phyloP scores from a whole-genome alignment of 2,888 invertebrate genomes.

The Smittia sp. region DNA sequence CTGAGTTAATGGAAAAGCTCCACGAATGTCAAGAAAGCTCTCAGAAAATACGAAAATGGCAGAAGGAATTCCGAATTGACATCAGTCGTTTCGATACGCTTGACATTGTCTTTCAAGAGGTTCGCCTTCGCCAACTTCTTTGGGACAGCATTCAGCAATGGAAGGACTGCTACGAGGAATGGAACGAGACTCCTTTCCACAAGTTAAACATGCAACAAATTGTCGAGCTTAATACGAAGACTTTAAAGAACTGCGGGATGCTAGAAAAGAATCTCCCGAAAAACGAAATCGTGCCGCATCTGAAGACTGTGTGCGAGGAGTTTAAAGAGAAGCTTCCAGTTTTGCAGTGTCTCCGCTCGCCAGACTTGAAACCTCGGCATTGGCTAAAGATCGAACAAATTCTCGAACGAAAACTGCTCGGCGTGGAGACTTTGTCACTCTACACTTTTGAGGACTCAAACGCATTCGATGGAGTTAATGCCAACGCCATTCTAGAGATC shows the following conservation, averaged over 20 bases:
- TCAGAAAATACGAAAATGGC: conserved; percentile 73
- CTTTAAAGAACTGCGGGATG: conserved; percentile 69
- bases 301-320: conserved; percentile 73
- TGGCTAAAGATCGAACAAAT: conserved; percentile 79
- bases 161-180: conserved; percentile 64
- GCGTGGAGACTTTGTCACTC: conserved; percentile 65
- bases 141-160: conserved; percentile 78
- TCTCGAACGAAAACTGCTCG: conserved; percentile 69
- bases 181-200: conserved; percentile 57
- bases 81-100: conserved; percentile 77
- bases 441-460: conserved; percentile 66
- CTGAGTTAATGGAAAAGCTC: conserved; percentile 63
- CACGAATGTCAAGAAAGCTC: conserved; percentile 65
- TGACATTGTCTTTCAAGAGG: conserved; percentile 74
- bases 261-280: conserved; percentile 80
- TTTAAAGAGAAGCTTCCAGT: conserved; percentile 80
- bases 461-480: conserved; percentile 64
- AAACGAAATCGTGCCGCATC: conserved; percentile 73
- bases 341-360: conserved; percentile 76
- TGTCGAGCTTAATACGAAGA: conserved; percentile 62
- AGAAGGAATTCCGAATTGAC: conserved; percentile 82
- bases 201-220: conserved; percentile 71
- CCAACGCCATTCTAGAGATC: conserved; percentile 75
- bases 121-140: conserved; percentile 73
- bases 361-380: conserved; percentile 73